Conservation (phyloP, 2,797 vertebrate genomes). For the Esox masquinongy region DNA sequence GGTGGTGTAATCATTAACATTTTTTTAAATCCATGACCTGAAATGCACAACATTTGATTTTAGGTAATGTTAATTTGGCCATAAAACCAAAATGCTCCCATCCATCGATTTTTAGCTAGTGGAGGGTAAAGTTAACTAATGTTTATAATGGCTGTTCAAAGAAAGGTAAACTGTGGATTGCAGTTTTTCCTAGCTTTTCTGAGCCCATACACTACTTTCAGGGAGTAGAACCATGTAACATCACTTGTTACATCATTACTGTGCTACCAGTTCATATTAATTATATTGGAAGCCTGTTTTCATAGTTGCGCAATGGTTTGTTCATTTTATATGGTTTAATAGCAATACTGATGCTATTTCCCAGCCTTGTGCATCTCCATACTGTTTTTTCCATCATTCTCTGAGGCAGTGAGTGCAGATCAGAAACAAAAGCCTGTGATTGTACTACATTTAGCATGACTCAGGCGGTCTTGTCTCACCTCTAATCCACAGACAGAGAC, state of each 20-base stretch:
- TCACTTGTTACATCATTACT: background rate
- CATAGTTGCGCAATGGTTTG: slow-evolving; percentile 52
- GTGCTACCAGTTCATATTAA: slow-evolving; percentile 20
- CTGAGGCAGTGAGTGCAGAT: slow-evolving; percentile 61
- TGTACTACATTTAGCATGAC: slow-evolving; percentile 77
- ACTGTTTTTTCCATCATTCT: slow-evolving; percentile 47
- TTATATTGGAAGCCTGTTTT: slow-evolving; percentile 48
- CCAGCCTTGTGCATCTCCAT: slow-evolving; percentile 45
- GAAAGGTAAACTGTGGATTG: too few species aligned
- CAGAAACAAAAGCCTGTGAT: slow-evolving; percentile 72
- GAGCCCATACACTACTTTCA: too few species aligned
- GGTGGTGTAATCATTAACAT: too few species aligned
- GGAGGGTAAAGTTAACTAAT: too few species aligned
- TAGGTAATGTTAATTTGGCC: too few species aligned
- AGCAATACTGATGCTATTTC: slow-evolving; percentile 45
- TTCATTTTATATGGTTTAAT: slow-evolving; percentile 63
- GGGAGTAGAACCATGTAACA: too few species aligned
- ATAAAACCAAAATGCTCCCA: too few species aligned
- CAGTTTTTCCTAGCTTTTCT: too few species aligned
- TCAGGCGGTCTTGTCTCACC: slow-evolving; percentile 75
- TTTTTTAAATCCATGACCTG: too few species aligned
- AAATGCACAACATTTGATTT: too few species aligned
- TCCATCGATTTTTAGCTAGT: too few species aligned
- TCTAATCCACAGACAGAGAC: slow-evolving; percentile 75
- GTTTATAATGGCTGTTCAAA: too few species aligned